These are phyloP conservation scores for Catalaphyllia jardinei DNA, from an alignment of 64 coral and sea anemone genomes.

Conservation along the genomic window DNA sequence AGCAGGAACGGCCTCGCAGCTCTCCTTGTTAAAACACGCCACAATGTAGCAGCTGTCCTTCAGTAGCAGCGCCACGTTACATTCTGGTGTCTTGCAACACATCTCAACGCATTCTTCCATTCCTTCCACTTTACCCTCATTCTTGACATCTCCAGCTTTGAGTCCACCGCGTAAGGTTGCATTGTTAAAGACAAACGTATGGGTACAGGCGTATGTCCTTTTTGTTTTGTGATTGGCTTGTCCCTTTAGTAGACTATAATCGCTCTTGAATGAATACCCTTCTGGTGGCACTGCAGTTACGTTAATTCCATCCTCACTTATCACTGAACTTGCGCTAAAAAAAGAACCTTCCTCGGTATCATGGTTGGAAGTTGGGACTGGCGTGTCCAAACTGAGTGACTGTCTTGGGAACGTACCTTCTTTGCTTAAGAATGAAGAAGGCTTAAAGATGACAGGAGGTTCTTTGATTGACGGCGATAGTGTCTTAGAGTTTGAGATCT, in stretches of 20 bases:
- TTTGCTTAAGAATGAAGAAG: background rate
- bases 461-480: background rate
- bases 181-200: constrained; percentile 70
- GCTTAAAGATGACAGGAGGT: no score
- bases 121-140: constrained; percentile 28
- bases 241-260: constrained; percentile 33
- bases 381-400: background rate
- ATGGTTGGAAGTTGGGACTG: background rate
- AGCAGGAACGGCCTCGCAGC: constrained; percentile 65
- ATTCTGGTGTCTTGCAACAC: constrained; percentile 77
- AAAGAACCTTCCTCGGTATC: background rate
- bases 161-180: constrained; percentile 61
- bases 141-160: constrained; percentile 69
- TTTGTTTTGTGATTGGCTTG: constrained; percentile 8
- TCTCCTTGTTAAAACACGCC: constrained; percentile 65
- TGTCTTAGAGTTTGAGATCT: background rate
- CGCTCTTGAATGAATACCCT: constrained; percentile 8
- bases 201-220: constrained; percentile 45
- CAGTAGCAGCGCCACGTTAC: constrained; percentile 76
- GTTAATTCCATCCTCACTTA: background rate
- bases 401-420: background rate
- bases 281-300: background rate
- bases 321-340: background rate
- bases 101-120: constrained; percentile 62
- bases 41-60: constrained; percentile 69